phyloP scores from a whole-genome alignment of 2,888 invertebrate species.

The Muscina levida region DNA sequence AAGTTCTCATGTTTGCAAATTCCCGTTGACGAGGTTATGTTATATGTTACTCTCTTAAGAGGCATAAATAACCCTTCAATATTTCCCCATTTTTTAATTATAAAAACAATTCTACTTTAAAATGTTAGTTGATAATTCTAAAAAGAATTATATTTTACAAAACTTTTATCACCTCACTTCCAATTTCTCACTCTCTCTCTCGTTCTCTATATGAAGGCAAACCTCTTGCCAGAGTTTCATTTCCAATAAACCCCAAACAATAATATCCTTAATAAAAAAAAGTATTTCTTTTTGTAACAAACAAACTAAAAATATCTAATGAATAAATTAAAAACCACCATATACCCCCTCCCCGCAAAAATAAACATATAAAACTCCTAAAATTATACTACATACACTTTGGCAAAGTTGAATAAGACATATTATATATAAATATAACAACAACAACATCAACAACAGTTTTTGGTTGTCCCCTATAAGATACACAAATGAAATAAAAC shows the following conservation, averaged over 20 bases:
- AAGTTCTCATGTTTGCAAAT: too few species aligned
- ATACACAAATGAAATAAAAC: constrained; percentile 23
- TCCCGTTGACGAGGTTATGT: too few species aligned
- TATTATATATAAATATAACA: too few species aligned
- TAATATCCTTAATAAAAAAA: constrained; percentile 48
- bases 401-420: background rate
- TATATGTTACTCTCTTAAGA: too few species aligned
- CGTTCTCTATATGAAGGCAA: background rate
- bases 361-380: background rate
- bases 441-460: constrained; percentile 8
- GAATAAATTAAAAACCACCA: constrained; percentile 28
- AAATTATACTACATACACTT: constrained; percentile 25
- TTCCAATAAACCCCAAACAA: constrained; percentile 56
- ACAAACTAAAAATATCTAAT: constrained; percentile 9
- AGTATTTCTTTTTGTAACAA: too few species aligned
- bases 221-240: constrained; percentile 60
- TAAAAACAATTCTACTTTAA: too few species aligned
- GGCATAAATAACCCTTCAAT: too few species aligned
- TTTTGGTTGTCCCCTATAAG: constrained; percentile 34
- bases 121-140: too few species aligned
- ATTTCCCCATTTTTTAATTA: too few species aligned
- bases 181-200: too few species aligned
- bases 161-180: too few species aligned
- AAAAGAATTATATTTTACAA: too few species aligned
- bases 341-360: constrained; percentile 1